These are phyloP conservation scores for Leptarthrus brevirostris DNA, from an alignment of 2,888 invertebrate genomes.

Conservation along the genomic window DNA sequence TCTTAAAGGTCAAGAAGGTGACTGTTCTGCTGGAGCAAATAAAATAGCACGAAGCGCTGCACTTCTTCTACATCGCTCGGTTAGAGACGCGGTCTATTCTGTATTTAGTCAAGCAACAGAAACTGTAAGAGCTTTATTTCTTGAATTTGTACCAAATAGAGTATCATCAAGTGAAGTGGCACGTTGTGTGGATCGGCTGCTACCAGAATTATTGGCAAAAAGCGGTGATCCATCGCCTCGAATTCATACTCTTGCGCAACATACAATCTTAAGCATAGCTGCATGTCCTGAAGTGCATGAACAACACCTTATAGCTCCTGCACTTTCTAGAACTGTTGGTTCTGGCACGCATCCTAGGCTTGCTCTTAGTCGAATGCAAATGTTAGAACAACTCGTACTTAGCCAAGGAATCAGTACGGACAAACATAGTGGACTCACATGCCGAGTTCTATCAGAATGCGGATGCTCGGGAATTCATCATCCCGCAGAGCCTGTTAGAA, in stretches of 20 bases:
- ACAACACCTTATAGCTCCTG: constrained; percentile 84
- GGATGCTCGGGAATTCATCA: constrained; percentile 89
- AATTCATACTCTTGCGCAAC: constrained; percentile 87
- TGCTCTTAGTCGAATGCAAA: constrained; percentile 86
- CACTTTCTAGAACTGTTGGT: constrained; percentile 84
- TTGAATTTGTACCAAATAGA: constrained; percentile 86
- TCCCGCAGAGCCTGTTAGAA: constrained; percentile 87
- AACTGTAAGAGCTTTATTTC: constrained; percentile 81
- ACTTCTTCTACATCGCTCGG: constrained; percentile 79
- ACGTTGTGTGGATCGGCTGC: constrained; percentile 82
- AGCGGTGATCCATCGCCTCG: constrained; percentile 89
- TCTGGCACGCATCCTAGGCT: constrained; percentile 87
- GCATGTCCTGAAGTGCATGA: constrained; percentile 84
- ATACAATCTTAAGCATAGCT: constrained; percentile 86
- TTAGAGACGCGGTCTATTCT: constrained; percentile 89
- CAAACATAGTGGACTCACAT: constrained; percentile 88
- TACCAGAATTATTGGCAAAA: constrained; percentile 85
- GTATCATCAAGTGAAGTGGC: constrained; percentile 86
- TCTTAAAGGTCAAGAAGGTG: constrained; percentile 62
- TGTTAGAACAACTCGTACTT: constrained; percentile 86
- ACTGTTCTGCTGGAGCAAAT: constrained; percentile 68
- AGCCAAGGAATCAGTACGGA: constrained; percentile 88
- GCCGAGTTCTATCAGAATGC: constrained; percentile 84
- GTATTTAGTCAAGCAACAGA: constrained; percentile 88
- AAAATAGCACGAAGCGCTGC: constrained; percentile 87